Evolutionary conservation across 2,888 invertebrate genomes (phyloP).

Genomic region (Euclidia mi): DNA sequence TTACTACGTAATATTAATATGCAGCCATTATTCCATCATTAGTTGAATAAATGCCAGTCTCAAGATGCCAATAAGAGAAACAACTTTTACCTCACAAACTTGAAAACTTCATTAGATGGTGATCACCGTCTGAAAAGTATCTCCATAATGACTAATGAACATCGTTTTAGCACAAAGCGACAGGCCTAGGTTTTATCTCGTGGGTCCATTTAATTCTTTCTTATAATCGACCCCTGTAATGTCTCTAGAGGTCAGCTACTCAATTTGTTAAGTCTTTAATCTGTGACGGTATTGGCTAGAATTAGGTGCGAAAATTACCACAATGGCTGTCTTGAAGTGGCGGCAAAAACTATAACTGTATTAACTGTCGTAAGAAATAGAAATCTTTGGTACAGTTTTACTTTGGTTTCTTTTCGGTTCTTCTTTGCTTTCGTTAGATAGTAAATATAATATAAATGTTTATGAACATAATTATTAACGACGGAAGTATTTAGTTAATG

Average conservation of each 20-base stretch:
- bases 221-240: constrained; percentile 42
- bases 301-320: constrained; percentile 50
- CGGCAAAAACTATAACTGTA: constrained; percentile 28
- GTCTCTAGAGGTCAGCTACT: constrained; percentile 35
- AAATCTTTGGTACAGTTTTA: background rate
- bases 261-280: constrained; percentile 48
- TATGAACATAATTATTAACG: too few relatives aligned
- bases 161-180: constrained; percentile 31
- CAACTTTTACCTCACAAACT: background rate
- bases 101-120: constrained; percentile 8
- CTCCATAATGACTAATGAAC: constrained; percentile 36
- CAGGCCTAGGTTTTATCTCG: constrained; percentile 37
- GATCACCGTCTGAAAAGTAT: constrained; percentile 25
- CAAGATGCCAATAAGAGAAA: background rate
- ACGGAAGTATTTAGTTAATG: too few relatives aligned
- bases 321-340: constrained; percentile 36
- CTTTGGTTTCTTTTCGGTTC: background rate
- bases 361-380: constrained; percentile 1
- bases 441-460: too few relatives aligned
- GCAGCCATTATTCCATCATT: too few relatives aligned
- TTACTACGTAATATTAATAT: too few relatives aligned
- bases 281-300: constrained; percentile 46
- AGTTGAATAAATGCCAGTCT: too few relatives aligned
- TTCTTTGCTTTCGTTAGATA: too few relatives aligned
- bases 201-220: constrained; percentile 49